Evolutionary conservation across 2,113 vertebrate genomes (phyloP).

Genomic region (Uria aalge): DNA sequence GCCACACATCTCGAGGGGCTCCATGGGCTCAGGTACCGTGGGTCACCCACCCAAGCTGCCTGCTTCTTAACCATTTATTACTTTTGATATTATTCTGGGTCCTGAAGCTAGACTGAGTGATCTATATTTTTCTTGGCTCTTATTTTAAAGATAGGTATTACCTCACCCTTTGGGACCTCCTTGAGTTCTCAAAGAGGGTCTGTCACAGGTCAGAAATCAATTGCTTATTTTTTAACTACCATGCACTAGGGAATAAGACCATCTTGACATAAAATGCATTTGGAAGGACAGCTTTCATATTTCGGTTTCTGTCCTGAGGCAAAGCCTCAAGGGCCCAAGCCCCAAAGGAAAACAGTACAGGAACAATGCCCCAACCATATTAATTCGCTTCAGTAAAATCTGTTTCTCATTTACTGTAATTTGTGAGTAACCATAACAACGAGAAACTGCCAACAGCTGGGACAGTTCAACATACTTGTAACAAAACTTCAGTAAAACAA

Average conservation of each 20-base stretch:
- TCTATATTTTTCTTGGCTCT: background rate
- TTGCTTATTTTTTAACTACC: background rate
- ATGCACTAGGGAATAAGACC: background rate
- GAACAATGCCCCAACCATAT: background rate
- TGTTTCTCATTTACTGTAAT: constrained; percentile 17
- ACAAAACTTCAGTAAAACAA: background rate
- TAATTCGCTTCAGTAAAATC: background rate
- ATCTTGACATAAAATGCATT: background rate
- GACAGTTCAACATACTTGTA: background rate
- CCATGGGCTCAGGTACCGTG: accelerated
- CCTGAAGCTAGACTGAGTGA: background rate
- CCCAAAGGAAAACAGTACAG: background rate
- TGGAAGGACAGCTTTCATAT: background rate
- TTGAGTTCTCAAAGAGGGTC: background rate
- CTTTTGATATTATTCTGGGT: background rate
- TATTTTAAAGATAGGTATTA: background rate
- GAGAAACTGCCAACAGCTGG: constrained; percentile 30
- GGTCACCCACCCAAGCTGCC: background rate
- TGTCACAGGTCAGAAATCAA: background rate
- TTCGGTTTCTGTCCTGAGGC: background rate
- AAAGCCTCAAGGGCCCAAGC: background rate
- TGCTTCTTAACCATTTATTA: background rate
- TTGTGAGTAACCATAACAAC: constrained; percentile 24
- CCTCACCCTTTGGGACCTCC: background rate
- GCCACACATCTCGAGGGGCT: accelerated